phyloP scores from a whole-genome alignment of 2,888 invertebrate species.

The Drosophila greeni region DNA sequence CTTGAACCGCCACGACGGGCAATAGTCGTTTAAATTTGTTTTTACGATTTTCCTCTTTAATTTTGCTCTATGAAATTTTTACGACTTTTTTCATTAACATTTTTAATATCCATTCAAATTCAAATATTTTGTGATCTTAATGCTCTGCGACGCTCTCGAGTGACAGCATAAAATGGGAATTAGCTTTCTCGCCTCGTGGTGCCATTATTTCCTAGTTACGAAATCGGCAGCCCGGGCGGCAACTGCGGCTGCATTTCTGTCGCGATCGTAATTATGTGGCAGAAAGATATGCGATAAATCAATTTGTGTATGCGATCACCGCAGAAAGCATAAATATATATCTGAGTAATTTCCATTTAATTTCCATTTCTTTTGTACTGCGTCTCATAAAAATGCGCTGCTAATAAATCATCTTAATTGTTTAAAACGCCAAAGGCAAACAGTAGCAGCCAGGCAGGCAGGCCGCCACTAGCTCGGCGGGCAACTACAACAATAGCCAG shows the following conservation, averaged over 20 bases:
- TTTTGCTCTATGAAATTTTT: conserved; percentile 57
- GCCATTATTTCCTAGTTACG: conserved; percentile 42
- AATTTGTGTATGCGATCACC: conserved; percentile 47
- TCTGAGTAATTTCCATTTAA: conserved; percentile 30
- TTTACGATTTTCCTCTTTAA: conserved; percentile 72
- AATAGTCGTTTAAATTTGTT: conserved; percentile 56
- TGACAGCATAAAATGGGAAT: conserved; percentile 66
- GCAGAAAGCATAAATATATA: conserved; percentile 65
- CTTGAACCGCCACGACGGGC: conserved; percentile 50
- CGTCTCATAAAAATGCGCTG: conserved; percentile 64
- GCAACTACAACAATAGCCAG: conserved; percentile 55
- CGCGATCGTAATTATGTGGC: conserved; percentile 55
- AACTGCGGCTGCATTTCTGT: conserved; percentile 12
- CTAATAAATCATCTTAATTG: conserved; percentile 70
- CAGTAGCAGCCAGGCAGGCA: conserved; percentile 52
- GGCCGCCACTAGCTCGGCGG: conserved; percentile 4
- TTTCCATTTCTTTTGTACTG: conserved; percentile 43
- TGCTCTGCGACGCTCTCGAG: conserved; percentile 32
- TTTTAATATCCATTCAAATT: conserved; percentile 59
- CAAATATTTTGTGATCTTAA: conserved; percentile 38
- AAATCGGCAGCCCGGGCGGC: conserved; percentile 48
- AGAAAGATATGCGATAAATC: conserved; percentile 58
- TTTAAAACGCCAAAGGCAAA: conserved; percentile 67
- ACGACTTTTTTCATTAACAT: conserved; percentile 68
- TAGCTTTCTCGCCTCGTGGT: conserved; percentile 50